Conservation (phyloP, 2,113 vertebrate species). For the Malurus alboscapulatus region DNA sequence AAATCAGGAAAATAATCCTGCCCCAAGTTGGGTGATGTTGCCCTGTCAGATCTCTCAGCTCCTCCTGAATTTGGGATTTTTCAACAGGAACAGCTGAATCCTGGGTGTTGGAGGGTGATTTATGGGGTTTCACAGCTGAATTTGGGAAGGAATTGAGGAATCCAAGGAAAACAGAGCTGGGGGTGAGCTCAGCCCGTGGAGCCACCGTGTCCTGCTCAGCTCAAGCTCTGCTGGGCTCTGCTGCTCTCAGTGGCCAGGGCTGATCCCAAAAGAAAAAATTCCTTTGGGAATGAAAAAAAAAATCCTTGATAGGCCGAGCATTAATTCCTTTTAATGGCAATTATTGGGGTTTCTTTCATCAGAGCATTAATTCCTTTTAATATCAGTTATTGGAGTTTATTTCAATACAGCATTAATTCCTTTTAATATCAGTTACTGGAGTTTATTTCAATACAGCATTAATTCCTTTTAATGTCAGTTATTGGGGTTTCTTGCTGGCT, state of each 20-base stretch:
- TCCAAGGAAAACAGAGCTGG: conserved; percentile 61
- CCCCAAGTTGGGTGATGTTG: neutral
- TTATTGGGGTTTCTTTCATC: no score
- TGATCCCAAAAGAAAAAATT: neutral
- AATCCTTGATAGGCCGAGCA: no score
- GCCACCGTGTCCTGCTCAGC: conserved; percentile 28
- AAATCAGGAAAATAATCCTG: neutral
- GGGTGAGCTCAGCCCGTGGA: conserved; percentile 49
- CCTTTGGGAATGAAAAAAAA: neutral
- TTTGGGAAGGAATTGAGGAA: neutral
- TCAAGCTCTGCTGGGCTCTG: neutral
- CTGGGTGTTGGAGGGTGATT: neutral
- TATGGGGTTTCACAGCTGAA: neutral
- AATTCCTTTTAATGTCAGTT: neutral
- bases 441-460: no score
- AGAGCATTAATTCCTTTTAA: no score
- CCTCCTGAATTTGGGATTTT: neutral
- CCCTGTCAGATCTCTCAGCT: neutral
- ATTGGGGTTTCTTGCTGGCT: neutral
- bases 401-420: no score
- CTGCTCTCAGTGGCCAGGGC: neutral
- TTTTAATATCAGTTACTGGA: no score
- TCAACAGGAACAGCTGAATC: neutral
- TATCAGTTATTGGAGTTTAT: no score
- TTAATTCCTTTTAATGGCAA: no score